Evolutionary conservation across 2,888 invertebrate species (phyloP).

Genomic region (Amorpha juglandis): DNA sequence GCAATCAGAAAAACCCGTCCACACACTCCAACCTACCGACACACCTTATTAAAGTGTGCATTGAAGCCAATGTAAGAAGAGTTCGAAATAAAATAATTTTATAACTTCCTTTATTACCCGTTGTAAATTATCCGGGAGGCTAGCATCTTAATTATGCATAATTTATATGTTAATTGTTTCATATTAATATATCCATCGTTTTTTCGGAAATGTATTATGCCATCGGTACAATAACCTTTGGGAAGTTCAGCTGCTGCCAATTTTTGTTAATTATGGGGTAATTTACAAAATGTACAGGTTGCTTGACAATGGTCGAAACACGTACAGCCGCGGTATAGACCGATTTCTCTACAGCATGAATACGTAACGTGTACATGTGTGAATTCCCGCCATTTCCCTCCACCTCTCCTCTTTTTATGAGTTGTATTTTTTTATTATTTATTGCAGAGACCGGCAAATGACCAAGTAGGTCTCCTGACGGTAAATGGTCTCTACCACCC

Average conservation of each 20-base stretch:
- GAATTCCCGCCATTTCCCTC: too few relatives aligned
- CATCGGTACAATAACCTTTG: slow-evolving; percentile 5
- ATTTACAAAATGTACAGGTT: too few relatives aligned
- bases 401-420: too few relatives aligned
- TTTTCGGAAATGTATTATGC: neutral
- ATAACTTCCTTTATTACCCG: slow-evolving; percentile 38
- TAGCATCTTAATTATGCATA: slow-evolving; percentile 35
- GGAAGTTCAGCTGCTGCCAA: neutral
- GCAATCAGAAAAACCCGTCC: too few relatives aligned
- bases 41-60: neutral
- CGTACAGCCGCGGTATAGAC: too few relatives aligned
- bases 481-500: too few relatives aligned
- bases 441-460: too few relatives aligned
- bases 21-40: neutral
- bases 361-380: too few relatives aligned
- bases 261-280: neutral
- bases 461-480: too few relatives aligned
- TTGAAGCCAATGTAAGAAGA: slow-evolving; percentile 3
- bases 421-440: too few relatives aligned
- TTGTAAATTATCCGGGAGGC: slow-evolving; percentile 28
- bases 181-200: slow-evolving; percentile 16
- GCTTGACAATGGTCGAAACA: too few relatives aligned
- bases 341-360: too few relatives aligned
- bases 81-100: slow-evolving; percentile 40
- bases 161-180: slow-evolving; percentile 35